Evolutionary conservation across 2,113 vertebrate species (phyloP).

Genomic region (Struthidea cinerea): DNA sequence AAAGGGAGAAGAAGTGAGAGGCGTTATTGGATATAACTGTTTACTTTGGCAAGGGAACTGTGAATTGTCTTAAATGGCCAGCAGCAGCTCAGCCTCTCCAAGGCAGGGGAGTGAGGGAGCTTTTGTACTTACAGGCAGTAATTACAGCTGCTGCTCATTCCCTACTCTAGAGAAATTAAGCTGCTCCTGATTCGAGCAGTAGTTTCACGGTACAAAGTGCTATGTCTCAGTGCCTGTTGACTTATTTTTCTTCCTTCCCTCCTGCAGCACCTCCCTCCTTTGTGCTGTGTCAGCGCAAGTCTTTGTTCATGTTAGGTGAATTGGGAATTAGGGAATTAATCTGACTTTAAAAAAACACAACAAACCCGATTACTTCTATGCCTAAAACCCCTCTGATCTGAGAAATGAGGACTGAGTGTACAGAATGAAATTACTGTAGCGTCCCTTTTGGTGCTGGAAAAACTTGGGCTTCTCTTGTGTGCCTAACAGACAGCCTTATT

Average conservation of each 20-base stretch:
- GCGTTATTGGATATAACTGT: neutral
- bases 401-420: neutral
- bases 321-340: neutral
- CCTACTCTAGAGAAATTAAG: slow-evolving; percentile 52
- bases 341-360: neutral
- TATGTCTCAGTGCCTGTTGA: neutral
- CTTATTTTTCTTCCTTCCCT: neutral
- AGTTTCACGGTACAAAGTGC: neutral
- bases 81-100: neutral
- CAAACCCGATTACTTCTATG: neutral
- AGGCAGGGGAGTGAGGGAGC: neutral
- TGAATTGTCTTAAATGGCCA: slow-evolving; percentile 41
- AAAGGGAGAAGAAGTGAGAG: neutral
- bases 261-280: neutral
- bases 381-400: neutral
- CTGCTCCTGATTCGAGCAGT: slow-evolving; percentile 12
- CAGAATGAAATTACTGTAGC: neutral
- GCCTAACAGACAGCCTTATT: neutral
- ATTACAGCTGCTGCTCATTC: slow-evolving; percentile 51
- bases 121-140: slow-evolving; percentile 28
- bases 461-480: neutral
- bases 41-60: neutral
- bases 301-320: slow-evolving; percentile 3
- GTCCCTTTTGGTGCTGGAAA: neutral
- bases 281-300: neutral